phyloP scores from a whole-genome alignment of 2,888 invertebrate genomes.

The Allacma fusca region DNA sequence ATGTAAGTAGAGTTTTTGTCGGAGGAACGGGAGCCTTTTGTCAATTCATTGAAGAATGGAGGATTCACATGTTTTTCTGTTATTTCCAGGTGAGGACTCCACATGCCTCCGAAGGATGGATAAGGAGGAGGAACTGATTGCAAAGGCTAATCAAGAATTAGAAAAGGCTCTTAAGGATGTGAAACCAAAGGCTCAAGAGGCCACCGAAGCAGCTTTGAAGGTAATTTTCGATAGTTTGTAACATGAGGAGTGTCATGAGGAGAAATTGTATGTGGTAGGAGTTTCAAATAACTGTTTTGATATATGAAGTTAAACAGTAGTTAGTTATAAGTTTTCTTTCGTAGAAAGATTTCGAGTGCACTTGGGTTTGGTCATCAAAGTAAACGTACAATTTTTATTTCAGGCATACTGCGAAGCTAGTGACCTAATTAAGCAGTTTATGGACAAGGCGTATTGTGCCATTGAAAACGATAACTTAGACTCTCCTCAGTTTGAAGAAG shows the following conservation, averaged over 20 bases:
- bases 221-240: conserved; percentile 27
- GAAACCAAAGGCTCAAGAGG: conserved; percentile 57
- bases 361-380: too few relatives aligned
- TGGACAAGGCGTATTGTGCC: conserved; percentile 59
- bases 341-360: too few relatives aligned
- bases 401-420: conserved; percentile 59
- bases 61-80: too few relatives aligned
- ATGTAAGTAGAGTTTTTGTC: too few relatives aligned
- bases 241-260: too few relatives aligned
- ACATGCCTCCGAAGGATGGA: conserved; percentile 58
- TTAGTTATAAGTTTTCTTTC: too few relatives aligned
- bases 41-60: too few relatives aligned
- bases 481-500: conserved; percentile 60
- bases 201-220: conserved; percentile 60
- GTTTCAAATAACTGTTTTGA: too few relatives aligned
- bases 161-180: conserved; percentile 59
- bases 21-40: too few relatives aligned
- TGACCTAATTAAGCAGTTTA: conserved; percentile 54
- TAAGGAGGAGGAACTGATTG: conserved; percentile 58
- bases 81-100: conserved; percentile 43
- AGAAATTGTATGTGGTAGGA: too few relatives aligned
- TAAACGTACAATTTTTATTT: too few relatives aligned
- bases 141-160: conserved; percentile 58
- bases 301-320: too few relatives aligned
- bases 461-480: conserved; percentile 57